Percentiles rank a stretch among this genome's conserved stretches.
phyloP scores from a whole-genome alignment of 2,888 invertebrate species.

The Ashinkailepas kermadecensis region DNA sequence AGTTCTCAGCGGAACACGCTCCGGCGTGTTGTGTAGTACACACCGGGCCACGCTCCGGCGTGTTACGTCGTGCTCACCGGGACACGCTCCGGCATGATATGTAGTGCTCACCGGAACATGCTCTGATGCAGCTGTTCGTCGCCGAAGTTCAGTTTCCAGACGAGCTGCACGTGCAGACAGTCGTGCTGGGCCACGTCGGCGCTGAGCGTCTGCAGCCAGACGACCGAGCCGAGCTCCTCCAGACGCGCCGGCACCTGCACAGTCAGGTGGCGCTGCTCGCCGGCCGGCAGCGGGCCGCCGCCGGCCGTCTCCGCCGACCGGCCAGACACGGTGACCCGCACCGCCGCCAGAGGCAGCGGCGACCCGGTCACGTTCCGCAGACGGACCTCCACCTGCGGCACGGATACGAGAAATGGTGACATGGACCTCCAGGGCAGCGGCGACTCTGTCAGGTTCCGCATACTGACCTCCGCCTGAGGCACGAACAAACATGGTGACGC shows the following conservation, averaged over 20 bases:
- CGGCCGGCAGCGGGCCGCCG: conserved; percentile 1
- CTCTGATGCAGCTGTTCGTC: conserved; percentile 14
- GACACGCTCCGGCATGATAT: no score
- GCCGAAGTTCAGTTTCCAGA: neutral
- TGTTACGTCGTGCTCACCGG: no score
- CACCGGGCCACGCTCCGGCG: no score
- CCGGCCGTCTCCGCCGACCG: neutral
- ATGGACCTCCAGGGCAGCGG: no score
- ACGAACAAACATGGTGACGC: no score
- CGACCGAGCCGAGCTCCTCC: conserved; percentile 4
- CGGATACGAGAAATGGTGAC: no score
- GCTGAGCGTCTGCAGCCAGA: conserved; percentile 7
- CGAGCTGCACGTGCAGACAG: neutral
- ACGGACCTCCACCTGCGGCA: neutral
- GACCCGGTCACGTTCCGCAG: neutral
- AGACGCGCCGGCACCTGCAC: conserved; percentile 1
- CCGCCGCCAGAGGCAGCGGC: neutral
- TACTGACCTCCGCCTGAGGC: no score
- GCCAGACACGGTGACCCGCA: neutral
- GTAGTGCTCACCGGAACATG: neutral
- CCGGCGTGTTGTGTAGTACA: no score
- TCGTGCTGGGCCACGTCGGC: neutral
- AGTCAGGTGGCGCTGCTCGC: neutral
- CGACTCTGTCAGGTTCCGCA: no score
- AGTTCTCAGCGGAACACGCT: no score